phyloP scores from a whole-genome alignment of 2,113 vertebrate genomes.

The Psammodynastes pulverulentus region DNA sequence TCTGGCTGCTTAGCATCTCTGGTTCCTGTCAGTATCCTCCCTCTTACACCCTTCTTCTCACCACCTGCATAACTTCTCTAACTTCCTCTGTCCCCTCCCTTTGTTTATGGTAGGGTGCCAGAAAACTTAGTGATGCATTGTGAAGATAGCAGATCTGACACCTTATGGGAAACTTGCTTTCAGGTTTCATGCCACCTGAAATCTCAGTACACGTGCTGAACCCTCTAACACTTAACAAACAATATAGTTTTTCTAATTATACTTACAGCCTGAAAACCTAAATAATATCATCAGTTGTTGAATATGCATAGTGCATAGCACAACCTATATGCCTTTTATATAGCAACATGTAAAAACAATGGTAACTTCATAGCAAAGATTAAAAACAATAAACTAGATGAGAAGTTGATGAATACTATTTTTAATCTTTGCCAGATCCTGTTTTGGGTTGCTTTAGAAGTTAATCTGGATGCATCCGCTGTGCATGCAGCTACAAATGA shows the following conservation, averaged over 20 bases:
- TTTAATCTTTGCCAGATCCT: background rate
- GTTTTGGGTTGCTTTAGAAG: background rate
- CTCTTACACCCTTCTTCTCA: background rate
- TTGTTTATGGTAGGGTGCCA: too few species aligned
- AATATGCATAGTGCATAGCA: background rate
- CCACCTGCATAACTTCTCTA: background rate
- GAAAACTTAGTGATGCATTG: too few species aligned
- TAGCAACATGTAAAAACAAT: background rate
- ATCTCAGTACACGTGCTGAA: background rate
- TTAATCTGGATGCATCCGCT: background rate
- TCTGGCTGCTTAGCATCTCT: background rate
- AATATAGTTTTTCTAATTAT: background rate
- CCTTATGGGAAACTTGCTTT: background rate
- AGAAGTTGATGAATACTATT: background rate
- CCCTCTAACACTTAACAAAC: background rate
- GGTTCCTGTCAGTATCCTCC: background rate
- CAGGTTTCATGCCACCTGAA: background rate
- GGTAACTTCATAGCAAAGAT: background rate
- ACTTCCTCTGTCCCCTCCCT: too few species aligned
- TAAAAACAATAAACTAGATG: background rate
- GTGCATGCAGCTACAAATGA: too few species aligned
- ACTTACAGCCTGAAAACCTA: background rate
- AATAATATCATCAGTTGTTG: background rate
- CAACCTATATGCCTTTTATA: background rate
- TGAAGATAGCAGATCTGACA: background rate